These are phyloP conservation scores for Neopelma chrysocephalum DNA, from an alignment of 2,797 vertebrate genomes.

Conservation along the genomic window DNA sequence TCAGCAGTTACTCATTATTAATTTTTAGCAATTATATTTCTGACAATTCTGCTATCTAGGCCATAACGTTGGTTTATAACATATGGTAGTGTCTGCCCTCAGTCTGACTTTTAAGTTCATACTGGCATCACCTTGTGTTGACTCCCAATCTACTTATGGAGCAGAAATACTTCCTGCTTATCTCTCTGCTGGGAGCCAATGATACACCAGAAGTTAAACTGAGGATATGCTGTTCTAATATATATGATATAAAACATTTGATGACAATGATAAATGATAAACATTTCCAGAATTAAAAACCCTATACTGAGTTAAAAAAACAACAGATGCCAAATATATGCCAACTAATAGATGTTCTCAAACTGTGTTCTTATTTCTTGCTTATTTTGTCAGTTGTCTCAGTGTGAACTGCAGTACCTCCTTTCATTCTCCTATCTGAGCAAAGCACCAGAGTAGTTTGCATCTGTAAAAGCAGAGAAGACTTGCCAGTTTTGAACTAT, in stretches of 20 bases:
- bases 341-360: neutral
- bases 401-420: neutral
- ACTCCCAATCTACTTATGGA: neutral
- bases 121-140: neutral
- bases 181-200: neutral
- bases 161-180: neutral
- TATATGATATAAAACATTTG: neutral
- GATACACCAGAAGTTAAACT: neutral
- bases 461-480: neutral
- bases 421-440: neutral
- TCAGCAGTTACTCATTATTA: neutral
- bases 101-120: neutral
- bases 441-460: neutral
- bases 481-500: neutral
- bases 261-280: neutral
- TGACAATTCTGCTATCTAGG: neutral
- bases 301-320: neutral
- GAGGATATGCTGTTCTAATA: neutral
- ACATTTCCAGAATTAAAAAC: neutral
- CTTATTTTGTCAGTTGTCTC: neutral
- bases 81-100: neutral
- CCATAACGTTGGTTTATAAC: neutral
- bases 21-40: neutral
- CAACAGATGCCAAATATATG: neutral
- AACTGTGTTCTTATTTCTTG: neutral